Evolutionary conservation across 2,797 vertebrate species (phyloP), one percentile per base, ranked within the genome.

Genomic region (Echiichthys vipera): DNA sequence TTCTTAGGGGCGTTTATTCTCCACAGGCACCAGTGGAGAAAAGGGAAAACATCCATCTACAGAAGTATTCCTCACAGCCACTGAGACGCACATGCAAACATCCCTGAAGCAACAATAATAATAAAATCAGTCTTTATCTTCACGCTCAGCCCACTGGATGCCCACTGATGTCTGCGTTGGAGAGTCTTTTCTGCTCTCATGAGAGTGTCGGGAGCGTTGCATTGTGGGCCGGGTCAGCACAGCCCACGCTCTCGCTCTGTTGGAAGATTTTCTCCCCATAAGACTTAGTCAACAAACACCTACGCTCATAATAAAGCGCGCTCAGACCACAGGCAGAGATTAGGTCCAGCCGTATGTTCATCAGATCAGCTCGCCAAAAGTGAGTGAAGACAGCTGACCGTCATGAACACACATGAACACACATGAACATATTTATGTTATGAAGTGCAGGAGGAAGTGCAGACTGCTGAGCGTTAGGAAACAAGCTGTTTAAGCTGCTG

Each of bases 231-330:
- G 11, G 39, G 76, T 69, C 73, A 66, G 51, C 27, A 2, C 32
- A 4, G 61, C 74, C 78, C 72, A 67, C 82, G 1, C 49, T 1
- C 47, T 53, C n/a, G 46, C 68, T 76, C 78, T 59, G 58, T 78
- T 83, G 56, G 63, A 81, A 65, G 29, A 84, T 30, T 40, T 32
- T 20, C 22, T 32, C 46, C 32, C 59, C 54, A 37, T 30, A 68
- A 57, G 73, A 80, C 58, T 71, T 65, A 46, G 59, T 77, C 67
- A 88, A 77, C 84, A 87, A 87, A 84, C 86, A 45, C 78, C 86
- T 29, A 71, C 73, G 10, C 68, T 58, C 29, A 53, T 55, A 30
- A 74, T 72, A 45, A 65, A 66, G 54, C 27, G 7, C 27, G 15
- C 59, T 78, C 43, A 51, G 29, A 57, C 37, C 40, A 25, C 65